Evolutionary conservation across 2,113 vertebrate species (phyloP).

Genomic region (Andinoacara biseriatus): DNA sequence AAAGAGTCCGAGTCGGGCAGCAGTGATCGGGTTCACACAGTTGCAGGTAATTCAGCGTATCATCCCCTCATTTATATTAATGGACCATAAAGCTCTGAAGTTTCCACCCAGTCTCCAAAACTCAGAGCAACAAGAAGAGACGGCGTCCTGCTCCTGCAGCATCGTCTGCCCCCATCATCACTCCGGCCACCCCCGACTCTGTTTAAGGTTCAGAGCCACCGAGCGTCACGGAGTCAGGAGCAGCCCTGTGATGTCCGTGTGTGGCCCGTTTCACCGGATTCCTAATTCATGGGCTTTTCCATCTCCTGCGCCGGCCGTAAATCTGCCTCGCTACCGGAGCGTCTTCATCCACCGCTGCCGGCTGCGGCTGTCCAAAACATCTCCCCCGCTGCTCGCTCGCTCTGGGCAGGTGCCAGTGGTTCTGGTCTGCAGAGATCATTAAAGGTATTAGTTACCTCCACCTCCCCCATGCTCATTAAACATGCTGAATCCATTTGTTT

Average conservation of each 20-base stretch:
- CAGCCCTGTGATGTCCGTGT: constrained; percentile 48
- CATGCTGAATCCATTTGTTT: constrained; percentile 78
- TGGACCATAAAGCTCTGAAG: background rate
- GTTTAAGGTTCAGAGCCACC: background rate
- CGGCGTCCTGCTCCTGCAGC: background rate
- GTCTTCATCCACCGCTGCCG: constrained; percentile 45
- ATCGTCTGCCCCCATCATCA: constrained; percentile 10
- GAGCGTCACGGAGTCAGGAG: background rate
- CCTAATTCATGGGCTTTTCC: constrained; percentile 44
- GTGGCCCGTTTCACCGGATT: constrained; percentile 4
- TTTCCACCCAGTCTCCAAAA: background rate
- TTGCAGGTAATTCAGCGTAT: constrained; percentile 7
- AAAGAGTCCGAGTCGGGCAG: too few species aligned
- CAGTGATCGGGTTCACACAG: background rate
- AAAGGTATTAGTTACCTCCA: constrained; percentile 67
- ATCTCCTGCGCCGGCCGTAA: constrained; percentile 49
- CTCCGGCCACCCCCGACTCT: background rate
- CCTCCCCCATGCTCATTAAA: constrained; percentile 69
- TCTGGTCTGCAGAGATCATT: constrained; percentile 75
- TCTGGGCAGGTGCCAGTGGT: constrained; percentile 10
- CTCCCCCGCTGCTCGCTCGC: constrained; percentile 27
- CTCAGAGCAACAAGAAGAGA: background rate
- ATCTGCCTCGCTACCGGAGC: constrained; percentile 59
- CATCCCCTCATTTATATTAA: background rate
- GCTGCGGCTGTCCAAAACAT: constrained; percentile 43